These are phyloP conservation scores for Formica exsecta DNA, from an alignment of 1,140 invertebrate genomes.

Conservation along the genomic window DNA sequence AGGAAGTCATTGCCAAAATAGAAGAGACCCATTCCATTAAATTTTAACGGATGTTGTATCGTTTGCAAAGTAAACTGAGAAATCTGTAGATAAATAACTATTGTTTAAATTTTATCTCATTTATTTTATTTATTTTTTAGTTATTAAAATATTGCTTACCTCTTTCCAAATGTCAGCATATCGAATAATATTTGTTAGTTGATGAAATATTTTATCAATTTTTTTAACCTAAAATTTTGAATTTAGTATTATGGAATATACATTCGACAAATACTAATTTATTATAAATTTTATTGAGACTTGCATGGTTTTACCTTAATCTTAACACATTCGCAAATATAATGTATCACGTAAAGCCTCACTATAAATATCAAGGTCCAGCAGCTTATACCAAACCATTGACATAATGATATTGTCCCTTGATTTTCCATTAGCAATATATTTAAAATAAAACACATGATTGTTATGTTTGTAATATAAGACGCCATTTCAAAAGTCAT, in stretches of 20 bases:
- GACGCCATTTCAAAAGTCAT: conserved; percentile 12
- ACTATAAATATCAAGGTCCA: not conserved
- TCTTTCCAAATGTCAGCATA: conserved; percentile 7
- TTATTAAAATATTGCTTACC: not conserved
- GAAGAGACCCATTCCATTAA: conserved; percentile 1
- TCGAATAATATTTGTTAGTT: not conserved
- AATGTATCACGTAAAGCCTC: not conserved
- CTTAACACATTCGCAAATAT: not conserved
- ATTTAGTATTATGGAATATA: not conserved
- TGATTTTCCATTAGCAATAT: not conserved
- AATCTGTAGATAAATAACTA: not conserved
- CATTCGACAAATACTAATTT: too few species aligned
- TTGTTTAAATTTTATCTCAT: not conserved
- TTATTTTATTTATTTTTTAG: too few species aligned
- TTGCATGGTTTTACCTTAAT: conserved; percentile 18
- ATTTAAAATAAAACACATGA: not conserved
- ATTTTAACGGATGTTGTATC: not conserved
- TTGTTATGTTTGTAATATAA: not conserved
- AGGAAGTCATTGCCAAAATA: not conserved
- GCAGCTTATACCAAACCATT: not conserved
- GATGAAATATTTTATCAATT: not conserved
- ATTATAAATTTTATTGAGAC: not conserved
- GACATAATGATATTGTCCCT: too few species aligned
- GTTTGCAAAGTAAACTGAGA: not conserved
- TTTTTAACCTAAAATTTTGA: not conserved